These are phyloP conservation scores for Smithornis capensis DNA, from an alignment of 2,113 vertebrate species.

Conservation along the genomic window DNA sequence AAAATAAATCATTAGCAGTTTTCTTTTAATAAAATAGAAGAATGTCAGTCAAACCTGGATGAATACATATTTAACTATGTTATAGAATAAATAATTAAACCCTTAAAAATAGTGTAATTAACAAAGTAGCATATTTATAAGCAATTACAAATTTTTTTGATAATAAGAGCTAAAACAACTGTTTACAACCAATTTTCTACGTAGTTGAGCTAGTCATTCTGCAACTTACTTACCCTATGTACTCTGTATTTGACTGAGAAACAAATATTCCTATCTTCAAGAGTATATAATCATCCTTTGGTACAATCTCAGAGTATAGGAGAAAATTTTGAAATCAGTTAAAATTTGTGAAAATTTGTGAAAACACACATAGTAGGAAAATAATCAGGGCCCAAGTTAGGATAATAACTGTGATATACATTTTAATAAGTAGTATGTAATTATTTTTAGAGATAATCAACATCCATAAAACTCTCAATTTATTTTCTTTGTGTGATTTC, in stretches of 20 bases:
- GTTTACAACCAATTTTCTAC: background rate
- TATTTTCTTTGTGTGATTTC: background rate
- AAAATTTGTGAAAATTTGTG: background rate
- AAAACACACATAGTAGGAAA: background rate
- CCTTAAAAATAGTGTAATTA: background rate
- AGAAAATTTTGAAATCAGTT: background rate
- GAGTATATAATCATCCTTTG: background rate
- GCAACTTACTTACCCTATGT: background rate
- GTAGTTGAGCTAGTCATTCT: background rate
- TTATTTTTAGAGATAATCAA: background rate
- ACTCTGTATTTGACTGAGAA: background rate
- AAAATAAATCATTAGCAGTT: background rate
- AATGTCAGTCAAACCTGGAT: background rate
- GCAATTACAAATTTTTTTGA: background rate
- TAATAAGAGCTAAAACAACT: background rate
- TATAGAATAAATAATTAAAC: background rate
- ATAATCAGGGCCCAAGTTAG: background rate
- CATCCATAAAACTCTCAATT: background rate
- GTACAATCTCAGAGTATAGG: background rate
- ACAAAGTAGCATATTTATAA: background rate
- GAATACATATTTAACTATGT: background rate
- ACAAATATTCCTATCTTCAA: background rate
- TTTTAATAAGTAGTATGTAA: background rate
- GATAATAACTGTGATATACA: background rate
- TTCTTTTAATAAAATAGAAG: background rate